Conservation (phyloP, 2,113 vertebrate genomes). For the Anas platyrhynchos region DNA sequence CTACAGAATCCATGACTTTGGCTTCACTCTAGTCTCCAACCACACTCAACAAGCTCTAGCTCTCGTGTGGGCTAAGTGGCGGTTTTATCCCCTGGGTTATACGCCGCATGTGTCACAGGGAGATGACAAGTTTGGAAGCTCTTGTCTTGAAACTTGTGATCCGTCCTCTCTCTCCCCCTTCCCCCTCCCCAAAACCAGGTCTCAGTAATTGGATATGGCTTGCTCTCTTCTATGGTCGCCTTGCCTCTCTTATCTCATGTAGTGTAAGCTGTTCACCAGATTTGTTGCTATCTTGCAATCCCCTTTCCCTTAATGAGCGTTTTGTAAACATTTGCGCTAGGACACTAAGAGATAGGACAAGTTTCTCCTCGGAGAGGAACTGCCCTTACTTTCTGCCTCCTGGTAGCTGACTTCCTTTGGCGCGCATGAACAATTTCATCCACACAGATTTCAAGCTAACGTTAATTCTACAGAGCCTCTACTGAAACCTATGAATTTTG, state of each 20-base stretch:
- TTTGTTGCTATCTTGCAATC: constrained; percentile 90
- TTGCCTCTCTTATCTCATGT: constrained; percentile 91
- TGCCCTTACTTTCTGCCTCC: constrained; percentile 61
- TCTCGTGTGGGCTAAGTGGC: constrained; percentile 65
- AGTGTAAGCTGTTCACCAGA: constrained; percentile 90
- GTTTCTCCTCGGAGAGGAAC: constrained; percentile 73
- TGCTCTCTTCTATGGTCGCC: constrained; percentile 78
- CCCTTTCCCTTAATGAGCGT: constrained; percentile 97
- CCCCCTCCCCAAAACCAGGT: constrained; percentile 78
- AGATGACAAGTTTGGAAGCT: constrained; percentile 85
- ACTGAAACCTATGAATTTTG: background rate
- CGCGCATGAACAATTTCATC: background rate
- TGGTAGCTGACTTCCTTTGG: constrained; percentile 58
- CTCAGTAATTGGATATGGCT: constrained; percentile 83
- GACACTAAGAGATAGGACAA: constrained; percentile 85
- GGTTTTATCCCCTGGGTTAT: constrained; percentile 75
- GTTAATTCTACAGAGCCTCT: background rate
- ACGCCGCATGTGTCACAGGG: constrained; percentile 77
- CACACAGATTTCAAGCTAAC: background rate
- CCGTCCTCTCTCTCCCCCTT: constrained; percentile 72
- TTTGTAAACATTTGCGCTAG: constrained; percentile 96
- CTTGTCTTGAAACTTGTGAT: constrained; percentile 76
- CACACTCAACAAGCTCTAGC: constrained; percentile 62
- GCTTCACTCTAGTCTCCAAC: constrained; percentile 29
- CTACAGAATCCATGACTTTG: constrained; percentile 71